Evolutionary conservation across 2,113 vertebrate species (phyloP).

Genomic region (Heptranchias perlo): DNA sequence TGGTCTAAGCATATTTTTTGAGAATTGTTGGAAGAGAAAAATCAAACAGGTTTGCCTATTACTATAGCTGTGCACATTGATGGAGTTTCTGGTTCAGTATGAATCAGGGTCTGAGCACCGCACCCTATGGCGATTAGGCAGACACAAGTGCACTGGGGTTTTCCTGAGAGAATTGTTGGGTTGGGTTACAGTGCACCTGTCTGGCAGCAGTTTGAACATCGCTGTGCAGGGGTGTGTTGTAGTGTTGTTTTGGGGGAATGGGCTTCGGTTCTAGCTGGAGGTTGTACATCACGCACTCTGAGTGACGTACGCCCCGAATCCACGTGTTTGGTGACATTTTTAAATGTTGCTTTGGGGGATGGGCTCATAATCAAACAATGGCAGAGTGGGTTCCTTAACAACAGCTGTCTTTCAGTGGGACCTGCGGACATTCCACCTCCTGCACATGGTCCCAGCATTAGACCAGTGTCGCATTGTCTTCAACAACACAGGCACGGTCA

Average conservation of each 20-base stretch:
- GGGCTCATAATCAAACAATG: neutral
- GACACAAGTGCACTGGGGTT: neutral
- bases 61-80: neutral
- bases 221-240: neutral
- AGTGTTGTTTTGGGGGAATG: neutral
- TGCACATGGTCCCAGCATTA: slow-evolving; percentile 92
- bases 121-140: neutral
- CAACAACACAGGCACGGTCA: slow-evolving; percentile 94
- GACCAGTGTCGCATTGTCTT: slow-evolving; percentile 99
- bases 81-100: neutral
- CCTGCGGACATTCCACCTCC: slow-evolving; percentile 89
- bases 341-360: neutral
- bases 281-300: neutral
- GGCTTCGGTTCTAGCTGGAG: neutral
- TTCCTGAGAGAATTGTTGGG: neutral
- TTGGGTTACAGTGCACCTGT: too few relatives aligned
- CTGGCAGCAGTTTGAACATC: neutral
- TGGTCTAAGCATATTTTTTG: neutral
- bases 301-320: neutral
- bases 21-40: neutral
- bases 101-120: too few relatives aligned
- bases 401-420: slow-evolving; percentile 73
- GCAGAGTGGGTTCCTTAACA: slow-evolving; percentile 59
- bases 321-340: neutral
- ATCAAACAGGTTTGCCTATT: neutral